A percentile compares a stretch with the other conserved stretches of the same genome.
Evolutionary conservation across 2,797 vertebrate genomes (phyloP).

Genomic region (Orestias chungarensis): DNA sequence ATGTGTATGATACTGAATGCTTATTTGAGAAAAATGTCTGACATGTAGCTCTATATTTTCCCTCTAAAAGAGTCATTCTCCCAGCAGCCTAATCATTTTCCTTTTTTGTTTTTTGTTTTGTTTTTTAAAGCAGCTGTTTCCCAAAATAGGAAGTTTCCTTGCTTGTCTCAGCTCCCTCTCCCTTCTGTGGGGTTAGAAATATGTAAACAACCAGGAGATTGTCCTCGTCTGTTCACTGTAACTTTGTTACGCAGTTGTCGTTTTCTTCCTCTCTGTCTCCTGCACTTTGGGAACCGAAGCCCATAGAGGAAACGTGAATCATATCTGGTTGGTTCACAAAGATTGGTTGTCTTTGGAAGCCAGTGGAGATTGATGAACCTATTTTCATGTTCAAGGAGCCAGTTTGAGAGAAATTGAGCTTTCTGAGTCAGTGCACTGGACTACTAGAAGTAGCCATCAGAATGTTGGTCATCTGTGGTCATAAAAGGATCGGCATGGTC

Average conservation of each 20-base stretch:
- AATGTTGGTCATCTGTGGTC: neutral
- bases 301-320: slow-evolving; percentile 26
- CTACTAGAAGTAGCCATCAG: neutral
- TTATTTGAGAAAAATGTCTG: slow-evolving; percentile 14
- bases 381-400: neutral
- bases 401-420: neutral
- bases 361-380: neutral
- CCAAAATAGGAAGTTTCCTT: slow-evolving; percentile 68
- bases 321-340: slow-evolving; percentile 15
- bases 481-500: neutral
- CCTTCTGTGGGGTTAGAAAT: slow-evolving; percentile 56
- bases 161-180: slow-evolving; percentile 41
- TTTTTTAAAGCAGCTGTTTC: slow-evolving; percentile 67
- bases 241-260: slow-evolving; percentile 34
- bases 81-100: slow-evolving; percentile 19
- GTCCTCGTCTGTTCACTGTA: slow-evolving; percentile 38
- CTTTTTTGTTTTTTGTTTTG: slow-evolving; percentile 46
- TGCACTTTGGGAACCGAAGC: slow-evolving; percentile 19
- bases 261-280: slow-evolving; percentile 46
- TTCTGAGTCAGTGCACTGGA: neutral
- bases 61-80: slow-evolving; percentile 6
- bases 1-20: neutral
- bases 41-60: slow-evolving; percentile 19
- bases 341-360: neutral
- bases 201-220: slow-evolving; percentile 68